phyloP scores from a whole-genome alignment of 2,888 invertebrate species.

The Epistrophe eligans region DNA sequence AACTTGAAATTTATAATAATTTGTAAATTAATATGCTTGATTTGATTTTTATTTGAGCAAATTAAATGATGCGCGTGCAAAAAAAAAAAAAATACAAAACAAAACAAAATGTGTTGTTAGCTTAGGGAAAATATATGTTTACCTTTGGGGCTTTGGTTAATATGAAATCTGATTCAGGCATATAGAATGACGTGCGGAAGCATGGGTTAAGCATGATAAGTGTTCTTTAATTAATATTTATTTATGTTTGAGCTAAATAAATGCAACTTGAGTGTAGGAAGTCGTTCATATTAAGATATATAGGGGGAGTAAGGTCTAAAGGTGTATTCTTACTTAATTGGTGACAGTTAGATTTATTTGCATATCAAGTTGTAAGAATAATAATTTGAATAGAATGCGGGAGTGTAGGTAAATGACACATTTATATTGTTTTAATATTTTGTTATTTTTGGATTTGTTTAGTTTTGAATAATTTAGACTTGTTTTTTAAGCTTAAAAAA shows the following conservation, averaged over 20 bases:
- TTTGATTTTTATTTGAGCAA: constrained; percentile 13
- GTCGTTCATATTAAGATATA: constrained; percentile 21
- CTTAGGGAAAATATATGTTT: constrained; percentile 26
- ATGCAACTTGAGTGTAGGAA: constrained; percentile 28
- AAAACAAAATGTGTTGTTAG: background rate
- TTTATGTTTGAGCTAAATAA: constrained; percentile 24
- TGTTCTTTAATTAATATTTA: constrained; percentile 19
- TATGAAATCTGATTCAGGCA: constrained; percentile 35
- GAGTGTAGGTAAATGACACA: constrained; percentile 18
- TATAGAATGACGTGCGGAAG: background rate
- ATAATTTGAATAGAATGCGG: constrained; percentile 40
- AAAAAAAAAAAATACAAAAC: background rate
- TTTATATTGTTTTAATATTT: constrained; percentile 16
- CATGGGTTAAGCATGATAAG: background rate
- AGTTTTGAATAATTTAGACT: background rate
- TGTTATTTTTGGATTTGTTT: background rate
- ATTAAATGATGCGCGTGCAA: background rate
- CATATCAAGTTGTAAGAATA: constrained; percentile 30
- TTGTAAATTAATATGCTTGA: background rate
- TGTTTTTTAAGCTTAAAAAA: no score
- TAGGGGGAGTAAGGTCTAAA: background rate
- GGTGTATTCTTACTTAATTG: background rate
- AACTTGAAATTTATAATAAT: background rate
- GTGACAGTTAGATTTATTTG: constrained; percentile 37
- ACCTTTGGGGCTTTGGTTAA: constrained; percentile 7